phyloP scores from a whole-genome alignment of 2,113 vertebrate species.

The Corythaixoides concolor region DNA sequence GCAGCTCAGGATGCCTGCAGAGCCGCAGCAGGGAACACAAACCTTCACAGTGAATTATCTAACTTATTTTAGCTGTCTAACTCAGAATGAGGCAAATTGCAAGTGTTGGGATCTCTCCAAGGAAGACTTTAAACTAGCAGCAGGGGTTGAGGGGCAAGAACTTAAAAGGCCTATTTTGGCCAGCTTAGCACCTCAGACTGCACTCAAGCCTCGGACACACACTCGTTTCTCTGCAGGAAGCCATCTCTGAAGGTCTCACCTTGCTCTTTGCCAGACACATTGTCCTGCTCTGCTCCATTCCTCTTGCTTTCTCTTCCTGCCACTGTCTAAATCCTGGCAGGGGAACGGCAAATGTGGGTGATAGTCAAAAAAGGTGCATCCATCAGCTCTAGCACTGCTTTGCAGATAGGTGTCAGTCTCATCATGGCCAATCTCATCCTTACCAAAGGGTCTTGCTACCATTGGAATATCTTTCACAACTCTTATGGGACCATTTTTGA shows the following conservation, averaged over 20 bases:
- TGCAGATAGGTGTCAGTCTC: neutral
- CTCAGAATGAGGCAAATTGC: neutral
- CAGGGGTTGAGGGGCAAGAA: neutral
- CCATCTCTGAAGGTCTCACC: neutral
- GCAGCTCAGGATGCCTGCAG: neutral
- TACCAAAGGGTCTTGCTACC: neutral
- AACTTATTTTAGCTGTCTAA: neutral
- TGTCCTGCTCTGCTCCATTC: neutral
- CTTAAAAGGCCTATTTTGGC: neutral
- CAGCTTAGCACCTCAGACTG: neutral
- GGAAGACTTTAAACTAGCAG: neutral
- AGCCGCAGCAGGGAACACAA: neutral
- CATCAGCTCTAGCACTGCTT: neutral
- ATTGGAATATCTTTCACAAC: neutral
- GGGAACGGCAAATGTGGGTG: neutral
- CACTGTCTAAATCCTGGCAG: neutral
- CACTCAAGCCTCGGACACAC: neutral
- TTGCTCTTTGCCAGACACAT: neutral
- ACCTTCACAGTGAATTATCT: neutral
- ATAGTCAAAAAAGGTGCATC: accelerated
- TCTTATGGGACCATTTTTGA: neutral
- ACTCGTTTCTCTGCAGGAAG: neutral
- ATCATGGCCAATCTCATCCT: accelerated
- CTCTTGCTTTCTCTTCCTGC: neutral
- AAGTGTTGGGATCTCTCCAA: neutral